Evolutionary conservation across 1,140 invertebrate genomes (phyloP).

Genomic region (Bombus consobrinus): DNA sequence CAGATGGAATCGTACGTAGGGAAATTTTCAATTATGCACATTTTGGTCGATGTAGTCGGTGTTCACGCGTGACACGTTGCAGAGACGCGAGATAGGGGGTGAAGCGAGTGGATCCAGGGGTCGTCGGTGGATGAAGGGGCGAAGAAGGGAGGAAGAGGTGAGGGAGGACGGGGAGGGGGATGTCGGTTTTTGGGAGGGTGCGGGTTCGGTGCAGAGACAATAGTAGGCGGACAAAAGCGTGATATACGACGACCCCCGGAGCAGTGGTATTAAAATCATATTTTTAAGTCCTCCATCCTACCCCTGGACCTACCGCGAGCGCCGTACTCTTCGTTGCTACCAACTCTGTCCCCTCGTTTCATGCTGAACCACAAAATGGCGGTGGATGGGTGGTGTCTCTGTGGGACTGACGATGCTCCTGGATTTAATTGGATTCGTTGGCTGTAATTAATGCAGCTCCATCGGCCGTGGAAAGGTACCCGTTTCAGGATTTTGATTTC

Average conservation of each 20-base stretch:
- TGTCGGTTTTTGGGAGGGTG: slow-evolving; percentile 64
- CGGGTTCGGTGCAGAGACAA: slow-evolving; percentile 75
- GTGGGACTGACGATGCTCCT: slow-evolving; percentile 51
- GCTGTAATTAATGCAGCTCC: slow-evolving; percentile 66
- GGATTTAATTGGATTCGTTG: slow-evolving; percentile 75
- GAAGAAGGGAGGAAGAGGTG: not conserved
- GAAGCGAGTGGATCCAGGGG: not conserved
- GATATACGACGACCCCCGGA: slow-evolving; percentile 77
- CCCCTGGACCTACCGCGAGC: slow-evolving; percentile 28
- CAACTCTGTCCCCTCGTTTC: slow-evolving; percentile 46
- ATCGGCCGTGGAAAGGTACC: slow-evolving; percentile 22
- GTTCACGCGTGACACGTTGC: slow-evolving; percentile 24
- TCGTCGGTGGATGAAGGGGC: not conserved
- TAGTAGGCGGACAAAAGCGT: slow-evolving; percentile 81
- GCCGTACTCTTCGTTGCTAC: slow-evolving; percentile 34
- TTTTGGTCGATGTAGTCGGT: slow-evolving; percentile 44
- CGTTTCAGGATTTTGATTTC: not conserved
- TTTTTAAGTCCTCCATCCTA: slow-evolving; percentile 76
- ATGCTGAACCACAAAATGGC: slow-evolving; percentile 56
- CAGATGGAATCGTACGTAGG: not conserved
- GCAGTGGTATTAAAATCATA: slow-evolving; percentile 82
- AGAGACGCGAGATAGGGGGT: not conserved
- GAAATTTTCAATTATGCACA: slow-evolving; percentile 68
- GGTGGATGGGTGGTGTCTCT: slow-evolving; percentile 46
- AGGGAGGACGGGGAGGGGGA: slow-evolving; percentile 21